These are phyloP conservation scores for Sylvia borin DNA, from an alignment of 2,797 vertebrate genomes.

Conservation along the genomic window DNA sequence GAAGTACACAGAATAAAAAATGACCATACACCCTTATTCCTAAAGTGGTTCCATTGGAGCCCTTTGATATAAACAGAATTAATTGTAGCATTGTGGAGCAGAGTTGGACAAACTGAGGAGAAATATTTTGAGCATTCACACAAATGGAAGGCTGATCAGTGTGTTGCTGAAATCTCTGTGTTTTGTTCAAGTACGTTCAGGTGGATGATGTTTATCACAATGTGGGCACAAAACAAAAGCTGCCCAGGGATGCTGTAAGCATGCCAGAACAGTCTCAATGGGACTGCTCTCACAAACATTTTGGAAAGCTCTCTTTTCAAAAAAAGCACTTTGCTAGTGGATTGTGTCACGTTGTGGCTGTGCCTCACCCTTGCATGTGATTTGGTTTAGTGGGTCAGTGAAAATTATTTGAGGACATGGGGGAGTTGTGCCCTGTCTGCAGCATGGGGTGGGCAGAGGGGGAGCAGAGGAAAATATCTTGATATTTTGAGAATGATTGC, in stretches of 20 bases:
- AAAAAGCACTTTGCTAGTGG: neutral
- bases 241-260: neutral
- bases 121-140: neutral
- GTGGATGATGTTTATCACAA: slow-evolving; percentile 8
- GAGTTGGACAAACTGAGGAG: neutral
- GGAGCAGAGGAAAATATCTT: neutral
- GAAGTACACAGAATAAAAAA: neutral
- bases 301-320: slow-evolving; percentile 47
- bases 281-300: slow-evolving; percentile 43
- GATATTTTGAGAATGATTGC: neutral
- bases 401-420: neutral
- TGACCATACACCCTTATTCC: neutral
- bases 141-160: neutral
- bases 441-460: neutral
- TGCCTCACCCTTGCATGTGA: slow-evolving; percentile 20
- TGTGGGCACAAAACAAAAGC: slow-evolving; percentile 14
- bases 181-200: slow-evolving; percentile 45
- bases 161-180: neutral
- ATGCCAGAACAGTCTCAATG: neutral
- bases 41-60: neutral
- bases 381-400: slow-evolving; percentile 42
- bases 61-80: neutral
- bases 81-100: neutral
- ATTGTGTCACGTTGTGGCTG: neutral
- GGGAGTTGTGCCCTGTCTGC: neutral